Percentiles rank a stretch among this genome's conserved stretches.
Conservation (phyloP, 2,113 vertebrate species). For the Eolophus roseicapilla region DNA sequence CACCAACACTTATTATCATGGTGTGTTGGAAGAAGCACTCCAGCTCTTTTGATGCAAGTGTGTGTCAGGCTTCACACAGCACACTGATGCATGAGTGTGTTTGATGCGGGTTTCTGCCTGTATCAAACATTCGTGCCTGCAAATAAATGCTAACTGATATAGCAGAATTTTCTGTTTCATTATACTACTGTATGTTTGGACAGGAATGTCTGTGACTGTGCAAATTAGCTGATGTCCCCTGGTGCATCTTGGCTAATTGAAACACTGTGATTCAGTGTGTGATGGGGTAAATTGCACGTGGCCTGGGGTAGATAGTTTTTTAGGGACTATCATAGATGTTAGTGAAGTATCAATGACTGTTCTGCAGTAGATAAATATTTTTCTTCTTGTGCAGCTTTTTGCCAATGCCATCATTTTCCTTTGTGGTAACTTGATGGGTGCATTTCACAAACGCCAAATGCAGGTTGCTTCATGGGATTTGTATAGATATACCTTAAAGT, state of each 20-base stretch:
- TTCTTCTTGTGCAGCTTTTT: slow-evolving; percentile 78
- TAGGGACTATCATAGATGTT: not conserved
- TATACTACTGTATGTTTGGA: rapidly evolving
- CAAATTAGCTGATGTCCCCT: not conserved
- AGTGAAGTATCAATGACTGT: not conserved
- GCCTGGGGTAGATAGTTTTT: not conserved
- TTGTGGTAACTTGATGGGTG: slow-evolving; percentile 88
- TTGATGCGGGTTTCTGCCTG: not conserved
- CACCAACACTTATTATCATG: not conserved
- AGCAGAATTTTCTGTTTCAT: not conserved
- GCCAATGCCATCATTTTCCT: slow-evolving; percentile 88
- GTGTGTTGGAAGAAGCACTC: not conserved
- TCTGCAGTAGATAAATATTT: not conserved
- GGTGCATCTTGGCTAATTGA: not conserved
- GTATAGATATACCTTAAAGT: slow-evolving; percentile 89
- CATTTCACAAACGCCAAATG: slow-evolving; percentile 94
- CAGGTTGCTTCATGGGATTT: slow-evolving; percentile 90
- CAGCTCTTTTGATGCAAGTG: not conserved
- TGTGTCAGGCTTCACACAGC: not conserved
- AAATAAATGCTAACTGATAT: not conserved
- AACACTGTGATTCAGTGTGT: not conserved
- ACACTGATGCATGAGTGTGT: not conserved
- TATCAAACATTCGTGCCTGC: not conserved
- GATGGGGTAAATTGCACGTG: not conserved
- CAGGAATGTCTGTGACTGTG: not conserved